Base-by-base conservation (phyloP, 2,888 invertebrate genomes). In the Xanthia togata region DNA sequence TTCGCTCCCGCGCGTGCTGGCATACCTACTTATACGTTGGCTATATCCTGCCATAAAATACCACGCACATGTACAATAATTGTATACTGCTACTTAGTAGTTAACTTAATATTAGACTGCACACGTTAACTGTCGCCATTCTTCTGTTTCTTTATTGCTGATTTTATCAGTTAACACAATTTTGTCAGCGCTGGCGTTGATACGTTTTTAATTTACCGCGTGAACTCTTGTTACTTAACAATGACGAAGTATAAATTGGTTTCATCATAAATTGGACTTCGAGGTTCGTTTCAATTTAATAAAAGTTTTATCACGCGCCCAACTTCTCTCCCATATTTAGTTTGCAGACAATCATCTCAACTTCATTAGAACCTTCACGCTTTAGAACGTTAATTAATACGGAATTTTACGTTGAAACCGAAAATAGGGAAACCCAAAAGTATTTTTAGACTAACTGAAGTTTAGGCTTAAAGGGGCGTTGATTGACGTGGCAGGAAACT, bases 401-500 rank as follows among this genome's bases (percentile, higher is more conserved):
- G 17, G 47, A 62, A 62, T 65, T 59, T 20, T 26, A 31, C 31
- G 53, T 63, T 53, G 38, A 67, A 71, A 70, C 55, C 69, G 53
- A 77, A 79, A 79, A 63, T 72, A 79, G 65, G 38, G 47, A 75
- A 70, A 78, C 20, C 60, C 12, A 41, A 63, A 77, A 63, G 69
- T 87, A 87, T 84, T 86, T 81, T 84, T 86, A 79, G 77, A 73
- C 41, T 67, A n/a, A 78, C 72, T 73, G 63, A 62, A 72, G 68
- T 79, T 82, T 76, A 74, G 80, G 59, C 73, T 72, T 78, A 76
- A 57, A 59, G 72, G 78, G 76, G 71, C 69, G 75, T 79, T 88
- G 88, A 88, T 87, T 88, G 88, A 87, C 88, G 84, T 84, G 78
- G 73, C 85, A 77, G 88, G 87, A 87, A 88, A 86, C 84, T 79